phyloP scores from a whole-genome alignment of 1,140 invertebrate genomes.

The Agrypnia vestita region DNA sequence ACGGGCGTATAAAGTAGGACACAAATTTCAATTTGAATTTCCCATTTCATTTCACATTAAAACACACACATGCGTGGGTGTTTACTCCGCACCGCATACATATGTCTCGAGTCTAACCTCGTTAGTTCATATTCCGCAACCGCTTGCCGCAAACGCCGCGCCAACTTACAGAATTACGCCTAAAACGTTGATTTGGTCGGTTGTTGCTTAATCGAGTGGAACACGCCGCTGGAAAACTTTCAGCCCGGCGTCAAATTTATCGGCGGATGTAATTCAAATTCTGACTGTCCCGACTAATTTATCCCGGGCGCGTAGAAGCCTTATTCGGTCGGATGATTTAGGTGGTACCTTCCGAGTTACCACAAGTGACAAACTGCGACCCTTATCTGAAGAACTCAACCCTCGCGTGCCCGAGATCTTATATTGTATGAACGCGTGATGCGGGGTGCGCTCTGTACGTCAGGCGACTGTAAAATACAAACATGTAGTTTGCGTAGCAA shows the following conservation, averaged over 20 bases:
- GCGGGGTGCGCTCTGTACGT: too few relatives aligned
- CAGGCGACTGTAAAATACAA: too few relatives aligned
- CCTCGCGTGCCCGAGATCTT: neutral
- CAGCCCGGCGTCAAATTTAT: slow-evolving; percentile 12
- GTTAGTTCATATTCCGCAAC: neutral
- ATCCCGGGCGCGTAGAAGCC: neutral
- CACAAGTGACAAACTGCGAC: slow-evolving; percentile 26
- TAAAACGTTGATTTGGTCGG: slow-evolving; percentile 22
- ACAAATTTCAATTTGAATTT: too few relatives aligned
- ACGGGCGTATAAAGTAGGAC: too few relatives aligned
- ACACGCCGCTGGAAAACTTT: neutral
- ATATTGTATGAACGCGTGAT: too few relatives aligned
- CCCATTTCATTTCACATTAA: too few relatives aligned
- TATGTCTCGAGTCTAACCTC: too few relatives aligned
- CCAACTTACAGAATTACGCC: slow-evolving; percentile 7
- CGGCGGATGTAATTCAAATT: slow-evolving; percentile 20
- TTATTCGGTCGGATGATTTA: slow-evolving; percentile 11
- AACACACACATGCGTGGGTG: too few relatives aligned
- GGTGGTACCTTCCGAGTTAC: slow-evolving; percentile 3
- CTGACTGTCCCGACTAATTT: slow-evolving; percentile 6
- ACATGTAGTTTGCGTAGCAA: too few relatives aligned
- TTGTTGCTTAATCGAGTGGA: slow-evolving; percentile 17
- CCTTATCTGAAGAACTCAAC: slow-evolving; percentile 16
- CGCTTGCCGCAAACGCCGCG: neutral
- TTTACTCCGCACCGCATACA: too few relatives aligned